phyloP scores from a whole-genome alignment of 2,113 vertebrate species.

The Taurulus bubalis region DNA sequence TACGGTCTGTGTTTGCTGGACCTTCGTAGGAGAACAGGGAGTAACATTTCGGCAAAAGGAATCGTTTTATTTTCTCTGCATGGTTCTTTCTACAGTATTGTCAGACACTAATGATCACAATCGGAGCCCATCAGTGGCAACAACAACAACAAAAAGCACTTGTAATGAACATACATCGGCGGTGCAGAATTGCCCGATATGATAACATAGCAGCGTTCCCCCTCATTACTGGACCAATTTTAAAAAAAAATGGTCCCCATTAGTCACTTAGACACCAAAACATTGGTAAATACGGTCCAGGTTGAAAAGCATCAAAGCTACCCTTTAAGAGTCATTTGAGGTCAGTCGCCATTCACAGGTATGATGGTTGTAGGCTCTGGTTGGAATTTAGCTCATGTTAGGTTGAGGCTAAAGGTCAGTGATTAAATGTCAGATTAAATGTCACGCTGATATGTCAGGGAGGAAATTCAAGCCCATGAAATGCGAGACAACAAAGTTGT shows the following conservation, averaged over 20 bases:
- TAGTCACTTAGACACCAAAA: neutral
- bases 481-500: conserved; percentile 38
- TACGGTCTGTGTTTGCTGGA: too few species aligned
- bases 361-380: conserved; percentile 27
- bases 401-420: conserved; percentile 55
- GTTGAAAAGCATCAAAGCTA: neutral
- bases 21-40: too few species aligned
- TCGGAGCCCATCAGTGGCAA: neutral
- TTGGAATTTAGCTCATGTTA: conserved; percentile 44
- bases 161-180: neutral
- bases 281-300: neutral
- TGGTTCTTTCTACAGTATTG: neutral
- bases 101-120: neutral
- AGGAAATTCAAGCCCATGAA: conserved; percentile 26
- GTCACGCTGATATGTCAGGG: conserved; percentile 62
- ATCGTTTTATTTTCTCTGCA: neutral
- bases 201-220: neutral
- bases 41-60: too few species aligned
- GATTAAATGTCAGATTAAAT: conserved; percentile 73
- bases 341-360: conserved; percentile 13
- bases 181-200: neutral
- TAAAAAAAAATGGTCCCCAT: neutral
- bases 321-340: conserved; percentile 8
- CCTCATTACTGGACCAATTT: neutral
- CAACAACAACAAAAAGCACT: neutral